These are phyloP conservation scores for Haliclystus octoradiatus DNA, from an alignment of 30 jellyfish, hydroid and myxozoan genomes.

Conservation along the genomic window DNA sequence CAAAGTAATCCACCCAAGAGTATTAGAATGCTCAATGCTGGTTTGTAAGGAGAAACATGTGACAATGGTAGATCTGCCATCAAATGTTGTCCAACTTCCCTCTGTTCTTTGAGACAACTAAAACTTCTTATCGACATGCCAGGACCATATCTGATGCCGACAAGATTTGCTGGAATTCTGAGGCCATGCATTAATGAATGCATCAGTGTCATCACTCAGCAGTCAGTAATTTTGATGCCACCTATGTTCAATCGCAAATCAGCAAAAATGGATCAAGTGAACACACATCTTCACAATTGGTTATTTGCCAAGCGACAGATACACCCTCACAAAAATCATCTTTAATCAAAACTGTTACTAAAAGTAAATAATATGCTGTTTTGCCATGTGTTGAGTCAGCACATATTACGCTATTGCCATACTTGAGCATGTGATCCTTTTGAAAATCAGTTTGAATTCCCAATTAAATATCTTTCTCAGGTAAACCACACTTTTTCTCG, in stretches of 20 bases:
- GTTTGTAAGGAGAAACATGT: no score
- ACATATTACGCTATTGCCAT: no score
- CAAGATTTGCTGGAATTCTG: conserved; percentile 12
- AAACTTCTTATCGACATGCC: conserved; percentile 46
- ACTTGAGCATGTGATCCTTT: no score
- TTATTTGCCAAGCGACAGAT: conserved; percentile 42
- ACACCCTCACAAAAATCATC: conserved; percentile 47
- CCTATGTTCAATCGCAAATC: conserved; percentile 13
- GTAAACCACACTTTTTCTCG: no score
- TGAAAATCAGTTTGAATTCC: no score
- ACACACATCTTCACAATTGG: conserved; percentile 40
- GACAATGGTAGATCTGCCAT: no score
- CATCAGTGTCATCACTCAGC: conserved; percentile 41
- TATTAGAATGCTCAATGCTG: no score
- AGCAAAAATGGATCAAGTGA: conserved; percentile 27
- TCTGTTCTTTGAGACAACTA: no score
- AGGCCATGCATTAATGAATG: conserved; percentile 27
- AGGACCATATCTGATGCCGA: conserved; percentile 22
- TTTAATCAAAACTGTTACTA: conserved; percentile 26
- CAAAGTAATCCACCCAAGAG: no score
- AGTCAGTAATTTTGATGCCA: conserved; percentile 12
- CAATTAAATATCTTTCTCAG: no score
- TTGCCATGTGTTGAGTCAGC: no score
- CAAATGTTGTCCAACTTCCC: no score
- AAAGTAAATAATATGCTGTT: conserved; percentile 13